Evolutionary conservation across 2,113 vertebrate genomes (phyloP).

Genomic region (Drymodes brunneopygia): DNA sequence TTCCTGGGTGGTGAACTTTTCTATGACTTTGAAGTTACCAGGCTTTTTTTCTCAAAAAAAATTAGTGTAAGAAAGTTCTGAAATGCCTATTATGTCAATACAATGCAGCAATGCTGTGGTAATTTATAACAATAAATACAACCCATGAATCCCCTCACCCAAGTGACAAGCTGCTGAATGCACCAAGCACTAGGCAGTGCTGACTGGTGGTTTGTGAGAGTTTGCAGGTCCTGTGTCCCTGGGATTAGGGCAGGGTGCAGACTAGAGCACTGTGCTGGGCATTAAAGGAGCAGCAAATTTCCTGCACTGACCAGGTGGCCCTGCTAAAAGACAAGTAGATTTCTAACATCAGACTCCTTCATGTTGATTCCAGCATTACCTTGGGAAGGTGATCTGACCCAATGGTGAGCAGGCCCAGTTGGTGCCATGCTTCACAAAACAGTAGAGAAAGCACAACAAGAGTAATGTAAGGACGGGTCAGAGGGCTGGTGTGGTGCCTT

Average conservation of each 20-base stretch:
- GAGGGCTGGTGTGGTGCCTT: background rate
- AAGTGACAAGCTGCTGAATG: background rate
- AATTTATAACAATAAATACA: background rate
- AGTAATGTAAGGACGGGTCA: background rate
- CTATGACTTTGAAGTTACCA: background rate
- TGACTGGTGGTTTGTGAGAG: background rate
- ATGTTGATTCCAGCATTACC: background rate
- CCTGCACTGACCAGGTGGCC: background rate
- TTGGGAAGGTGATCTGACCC: background rate
- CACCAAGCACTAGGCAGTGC: fast-evolving
- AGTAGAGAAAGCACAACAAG: background rate
- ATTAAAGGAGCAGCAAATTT: background rate
- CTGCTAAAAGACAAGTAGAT: background rate
- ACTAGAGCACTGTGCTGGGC: background rate
- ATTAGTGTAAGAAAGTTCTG: background rate
- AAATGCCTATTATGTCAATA: background rate
- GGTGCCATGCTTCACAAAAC: background rate
- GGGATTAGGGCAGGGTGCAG: background rate
- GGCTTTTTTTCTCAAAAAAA: background rate
- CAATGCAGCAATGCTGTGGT: background rate
- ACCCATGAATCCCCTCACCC: fast-evolving
- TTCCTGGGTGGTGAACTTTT: background rate
- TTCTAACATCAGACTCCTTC: background rate
- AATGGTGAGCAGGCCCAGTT: background rate
- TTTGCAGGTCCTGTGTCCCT: background rate